Evolutionary conservation across 2,888 invertebrate genomes (phyloP).

Genomic region (Harpagoxenus sublaevis): DNA sequence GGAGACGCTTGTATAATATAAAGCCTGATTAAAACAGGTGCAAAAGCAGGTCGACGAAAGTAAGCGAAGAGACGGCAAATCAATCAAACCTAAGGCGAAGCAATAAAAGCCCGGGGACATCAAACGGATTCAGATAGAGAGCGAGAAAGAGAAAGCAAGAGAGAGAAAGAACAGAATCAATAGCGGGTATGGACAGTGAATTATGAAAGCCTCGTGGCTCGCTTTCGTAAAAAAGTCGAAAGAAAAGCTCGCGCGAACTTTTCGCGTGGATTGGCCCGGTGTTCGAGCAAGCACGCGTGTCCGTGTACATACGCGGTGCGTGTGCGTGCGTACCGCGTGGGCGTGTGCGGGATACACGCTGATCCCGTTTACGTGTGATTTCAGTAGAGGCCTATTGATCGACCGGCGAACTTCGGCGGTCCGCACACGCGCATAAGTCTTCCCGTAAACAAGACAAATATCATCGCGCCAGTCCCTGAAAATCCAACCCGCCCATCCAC

Average conservation of each 20-base stretch:
- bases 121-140: slow-evolving; percentile 16
- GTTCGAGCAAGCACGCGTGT: slow-evolving; percentile 29
- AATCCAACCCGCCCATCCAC: slow-evolving; percentile 78
- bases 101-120: slow-evolving; percentile 41
- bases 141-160: not conserved
- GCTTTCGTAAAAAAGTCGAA: slow-evolving; percentile 63
- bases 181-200: slow-evolving; percentile 62
- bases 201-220: slow-evolving; percentile 67
- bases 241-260: slow-evolving; percentile 72
- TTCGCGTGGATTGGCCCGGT: slow-evolving; percentile 58
- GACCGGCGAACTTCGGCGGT: slow-evolving; percentile 79
- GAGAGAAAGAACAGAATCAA: slow-evolving; percentile 57
- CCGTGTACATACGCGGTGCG: slow-evolving; percentile 35
- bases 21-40: slow-evolving; percentile 33
- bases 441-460: slow-evolving; percentile 86
- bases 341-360: slow-evolving; percentile 67
- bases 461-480: slow-evolving; percentile 84
- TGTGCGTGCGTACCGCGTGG: slow-evolving; percentile 62
- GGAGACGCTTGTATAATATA: not conserved
- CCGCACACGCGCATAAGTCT: slow-evolving; percentile 86
- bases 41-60: slow-evolving; percentile 26
- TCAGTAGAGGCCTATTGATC: slow-evolving; percentile 85
- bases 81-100: slow-evolving; percentile 40
- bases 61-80: slow-evolving; percentile 31
- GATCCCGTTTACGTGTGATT: slow-evolving; percentile 78